A percentile compares a stretch with the other conserved stretches of the same genome.
phyloP scores from a whole-genome alignment of 2,113 vertebrate genomes.

The Pongo abelii region DNA sequence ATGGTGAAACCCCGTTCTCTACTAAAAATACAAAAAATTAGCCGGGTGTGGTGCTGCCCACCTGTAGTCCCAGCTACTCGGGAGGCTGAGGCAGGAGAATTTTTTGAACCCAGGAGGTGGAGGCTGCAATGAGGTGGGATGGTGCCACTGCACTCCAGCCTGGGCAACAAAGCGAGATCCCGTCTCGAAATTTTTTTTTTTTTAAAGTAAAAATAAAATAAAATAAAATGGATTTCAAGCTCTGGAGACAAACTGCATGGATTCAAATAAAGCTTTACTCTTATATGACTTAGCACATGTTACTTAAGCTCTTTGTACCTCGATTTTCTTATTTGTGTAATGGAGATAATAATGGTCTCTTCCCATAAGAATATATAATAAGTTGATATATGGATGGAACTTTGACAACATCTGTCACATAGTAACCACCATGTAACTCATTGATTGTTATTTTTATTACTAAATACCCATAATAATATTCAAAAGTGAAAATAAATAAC shows the following conservation, averaged over 20 bases:
- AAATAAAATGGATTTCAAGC: background rate
- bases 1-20: too few relatives aligned
- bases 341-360: background rate
- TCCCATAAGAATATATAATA: background rate
- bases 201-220: too few relatives aligned
- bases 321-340: background rate
- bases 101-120: too few relatives aligned
- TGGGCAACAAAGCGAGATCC: too few relatives aligned
- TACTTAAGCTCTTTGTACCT: background rate
- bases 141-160: too few relatives aligned
- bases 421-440: background rate
- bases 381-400: background rate
- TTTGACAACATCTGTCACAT: background rate
- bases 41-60: too few relatives aligned
- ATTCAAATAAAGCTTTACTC: background rate
- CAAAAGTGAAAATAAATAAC: background rate
- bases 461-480: background rate
- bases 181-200: too few relatives aligned
- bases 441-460: background rate
- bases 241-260: background rate
- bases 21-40: too few relatives aligned
- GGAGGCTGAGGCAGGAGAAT: too few relatives aligned
- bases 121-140: too few relatives aligned
- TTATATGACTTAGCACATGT: background rate
- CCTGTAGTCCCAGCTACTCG: too few relatives aligned